Base-by-base conservation (phyloP, 2,797 vertebrate species). In the Decapterus maruadsi region DNA sequence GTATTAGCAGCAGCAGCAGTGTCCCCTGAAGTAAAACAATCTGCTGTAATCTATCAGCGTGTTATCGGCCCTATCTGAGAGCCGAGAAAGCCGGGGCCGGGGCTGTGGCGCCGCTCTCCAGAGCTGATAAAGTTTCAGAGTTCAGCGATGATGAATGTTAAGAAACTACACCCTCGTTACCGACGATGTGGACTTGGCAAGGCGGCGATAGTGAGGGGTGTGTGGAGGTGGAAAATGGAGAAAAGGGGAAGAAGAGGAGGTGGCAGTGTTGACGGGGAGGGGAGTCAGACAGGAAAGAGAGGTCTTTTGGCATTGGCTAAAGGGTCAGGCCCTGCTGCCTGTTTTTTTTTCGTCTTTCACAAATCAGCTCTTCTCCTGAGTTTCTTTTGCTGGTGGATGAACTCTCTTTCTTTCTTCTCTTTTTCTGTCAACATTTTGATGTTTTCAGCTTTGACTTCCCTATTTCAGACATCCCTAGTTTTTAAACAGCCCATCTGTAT, bases 111-210 rank as follows among this genome's bases (percentile, higher is more conserved):
- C 98, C 97, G 94, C 93, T 92, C 96, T 96, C 92, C 85, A 90
- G 91, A 92, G 94, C 96, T 96, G 97, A 99, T 99, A 98, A 98
- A 97, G 97, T 97, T 97, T 96, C 97, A 95, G 95, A 97, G 97
- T 96, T 97, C 96, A 96, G 94, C 90, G 77, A 96, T 97, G 97
- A 97, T 98, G 97, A 97, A 98, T 97, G 98, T 97, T 95, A 96
- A 96, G 96, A 96, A 95, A 97, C 95, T 96, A 91, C 96, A 95
- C 96, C 96, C 96, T 95, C 89, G 90, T 94, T 96, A 93, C 95
- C 95, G 94, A 95, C 94, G 95, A 95, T 94, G 92, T 91, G 96
- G 95, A 96, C 95, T 96, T 96, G 96, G 96, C 96, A 96, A 91
- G 85, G 80, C 72, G 26, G 92, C 54, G 59, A 65, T 57, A 62